Base-by-base conservation (phyloP, 1,140 invertebrate genomes). In the Tetragnatha versicolor region DNA sequence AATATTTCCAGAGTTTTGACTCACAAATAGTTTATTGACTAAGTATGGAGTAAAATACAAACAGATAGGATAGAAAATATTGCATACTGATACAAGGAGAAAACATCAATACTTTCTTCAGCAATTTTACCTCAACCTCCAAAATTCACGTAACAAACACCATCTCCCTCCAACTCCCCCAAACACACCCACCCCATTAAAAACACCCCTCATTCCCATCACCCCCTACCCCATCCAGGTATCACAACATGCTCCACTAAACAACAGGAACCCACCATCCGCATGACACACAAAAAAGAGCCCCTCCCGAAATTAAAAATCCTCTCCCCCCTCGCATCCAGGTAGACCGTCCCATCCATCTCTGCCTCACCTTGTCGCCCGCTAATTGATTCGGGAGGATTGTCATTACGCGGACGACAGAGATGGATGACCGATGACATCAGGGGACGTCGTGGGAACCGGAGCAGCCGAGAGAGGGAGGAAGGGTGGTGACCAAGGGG, bases 341-440 rank as follows among this genome's bases (percentile, higher is more conserved):
- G 25, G 17, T 22, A 10, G 17, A 31, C 22, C 55, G 20, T 53
- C 45, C 53, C 69, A 72, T 72, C 69, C 69, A 58, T 72, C 53
- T 72, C 69, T 72, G 69, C 69, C 69, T 53, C 51, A 25, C 53
- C 51, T 55, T 75, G 72, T 75, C 72, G 42, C 47, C 60, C 58
- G 72, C 63, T 75, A 75, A 75, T 75, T 75, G 72, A 75, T 75
- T 75, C 37, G 20, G 55, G 42, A 63, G 72, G 72, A 63, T 39
- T 75, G 72, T 75, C 72, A 75, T 75, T 75, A 75, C 51, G 42
- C 72, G 35, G 55, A 20, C 35, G 72, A 75, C 72, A 75, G 58
- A 63, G 72, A 75, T 75, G 58, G 72, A 75, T 75, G 72, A 45
- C 72, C 72, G 72, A 63, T 75, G 72, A 75, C 72, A 63, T 75